A percentile compares a stretch with the other conserved stretches of the same genome.
These are phyloP conservation scores for Ciconia stormi DNA, from an alignment of 2,113 vertebrate species.

Conservation along the genomic window DNA sequence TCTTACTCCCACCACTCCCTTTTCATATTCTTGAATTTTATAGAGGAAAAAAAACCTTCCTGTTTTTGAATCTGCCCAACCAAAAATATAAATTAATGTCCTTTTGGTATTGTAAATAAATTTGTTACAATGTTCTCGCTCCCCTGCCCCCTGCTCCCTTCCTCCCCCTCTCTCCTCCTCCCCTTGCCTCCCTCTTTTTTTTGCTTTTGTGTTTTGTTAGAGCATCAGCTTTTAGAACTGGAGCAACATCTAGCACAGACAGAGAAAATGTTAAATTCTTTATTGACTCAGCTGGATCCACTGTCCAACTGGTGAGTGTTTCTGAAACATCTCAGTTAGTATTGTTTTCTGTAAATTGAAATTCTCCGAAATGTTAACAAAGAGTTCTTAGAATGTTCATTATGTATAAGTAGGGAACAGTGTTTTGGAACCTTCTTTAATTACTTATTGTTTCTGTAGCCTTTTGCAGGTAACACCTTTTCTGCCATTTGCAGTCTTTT, in stretches of 20 bases:
- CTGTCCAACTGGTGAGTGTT: conserved; percentile 87
- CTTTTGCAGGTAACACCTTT: neutral
- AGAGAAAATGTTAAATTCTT: conserved; percentile 90
- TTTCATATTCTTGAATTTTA: neutral
- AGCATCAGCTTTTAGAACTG: conserved; percentile 87
- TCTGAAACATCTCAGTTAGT: neutral
- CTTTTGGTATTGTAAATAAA: neutral
- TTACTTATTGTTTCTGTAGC: neutral
- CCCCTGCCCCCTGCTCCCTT: neutral
- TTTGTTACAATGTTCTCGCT: neutral
- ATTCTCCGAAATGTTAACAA: neutral
- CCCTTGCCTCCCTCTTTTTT: fast-evolving
- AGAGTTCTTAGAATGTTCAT: neutral
- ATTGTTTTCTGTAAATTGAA: neutral
- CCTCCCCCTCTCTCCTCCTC: no score
- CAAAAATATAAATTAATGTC: neutral
- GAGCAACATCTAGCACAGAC: conserved; percentile 87
- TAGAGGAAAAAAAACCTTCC: neutral
- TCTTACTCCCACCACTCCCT: neutral
- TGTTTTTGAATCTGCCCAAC: neutral
- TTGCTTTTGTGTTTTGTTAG: conserved; percentile 41
- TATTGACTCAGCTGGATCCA: conserved; percentile 89
- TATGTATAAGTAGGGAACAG: neutral
- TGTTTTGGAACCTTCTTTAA: neutral
- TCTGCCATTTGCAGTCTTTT: neutral